Percentiles rank a stretch among this genome's conserved stretches.
Conservation (phyloP, 2,888 invertebrate species). For the Serrognathus titanus region DNA sequence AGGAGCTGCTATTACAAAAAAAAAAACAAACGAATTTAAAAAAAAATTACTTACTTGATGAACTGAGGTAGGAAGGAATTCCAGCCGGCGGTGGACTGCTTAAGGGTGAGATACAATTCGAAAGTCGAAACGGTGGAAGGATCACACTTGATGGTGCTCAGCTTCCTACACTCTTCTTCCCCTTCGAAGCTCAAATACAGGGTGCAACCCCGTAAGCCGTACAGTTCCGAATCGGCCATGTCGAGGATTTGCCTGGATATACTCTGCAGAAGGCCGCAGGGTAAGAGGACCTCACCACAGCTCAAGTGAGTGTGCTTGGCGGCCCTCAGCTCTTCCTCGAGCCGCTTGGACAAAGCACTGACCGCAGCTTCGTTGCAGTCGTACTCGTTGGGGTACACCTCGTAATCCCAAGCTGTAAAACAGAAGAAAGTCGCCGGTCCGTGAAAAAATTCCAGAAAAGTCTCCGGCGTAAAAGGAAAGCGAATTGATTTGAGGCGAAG, state of each 20-base stretch:
- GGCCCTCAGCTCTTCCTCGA: conserved; percentile 75
- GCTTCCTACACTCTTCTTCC: conserved; percentile 60
- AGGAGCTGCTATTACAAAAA: no score
- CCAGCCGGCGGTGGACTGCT: conserved; percentile 83
- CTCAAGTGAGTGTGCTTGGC: conserved; percentile 78
- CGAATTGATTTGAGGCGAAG: conserved; percentile 18
- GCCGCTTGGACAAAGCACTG: conserved; percentile 67
- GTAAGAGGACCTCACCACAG: conserved; percentile 82
- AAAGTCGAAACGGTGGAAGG: conserved; percentile 84
- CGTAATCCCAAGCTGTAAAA: conserved; percentile 44
- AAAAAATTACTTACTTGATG: conserved; percentile 67
- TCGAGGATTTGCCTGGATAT: conserved; percentile 77
- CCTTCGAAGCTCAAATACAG: conserved; percentile 80
- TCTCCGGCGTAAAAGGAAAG: conserved; percentile 10
- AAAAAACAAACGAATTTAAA: no score
- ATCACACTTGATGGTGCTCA: conserved; percentile 81
- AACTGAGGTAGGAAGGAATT: conserved; percentile 82
- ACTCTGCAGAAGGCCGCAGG: conserved; percentile 75
- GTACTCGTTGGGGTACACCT: conserved; percentile 30
- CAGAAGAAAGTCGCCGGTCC: conserved; percentile 6
- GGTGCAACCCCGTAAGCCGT: conserved; percentile 84
- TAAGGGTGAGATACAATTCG: conserved; percentile 81
- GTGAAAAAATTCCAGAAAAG: conserved; percentile 7
- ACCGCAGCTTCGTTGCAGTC: conserved; percentile 55
- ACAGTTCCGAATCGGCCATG: conserved; percentile 86